Evolutionary conservation across 2,113 vertebrate genomes (phyloP), one percentile per base, ranked within the genome.

Genomic region (Callorhinus ursinus): DNA sequence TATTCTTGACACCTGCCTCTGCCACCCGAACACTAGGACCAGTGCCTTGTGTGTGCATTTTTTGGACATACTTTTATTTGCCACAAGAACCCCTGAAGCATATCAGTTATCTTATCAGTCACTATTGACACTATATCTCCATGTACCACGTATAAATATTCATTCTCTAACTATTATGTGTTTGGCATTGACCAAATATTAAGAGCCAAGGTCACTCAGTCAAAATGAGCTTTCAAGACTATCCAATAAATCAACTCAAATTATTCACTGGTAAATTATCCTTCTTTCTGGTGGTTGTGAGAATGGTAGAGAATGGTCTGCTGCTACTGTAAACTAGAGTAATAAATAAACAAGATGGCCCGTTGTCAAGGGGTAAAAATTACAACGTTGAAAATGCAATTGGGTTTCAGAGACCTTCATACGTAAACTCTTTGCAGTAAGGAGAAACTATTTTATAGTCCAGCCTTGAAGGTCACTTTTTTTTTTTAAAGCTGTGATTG

Each of bases 301-400:
- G 97, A 98, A 98, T 11, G 5, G 80, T 86, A 55, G 93, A 88
- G 96, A 98, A 97, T 81, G 94, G 96, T 97, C 91, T 90, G 95
- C 97, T 98, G 97, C 92, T 81, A 97, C 63, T 19, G 12, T 96
- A 97, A 98, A 97, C 96, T 95, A 96, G 46, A 42, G 74, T 82
- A 97, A 98, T 98, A 98, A 99, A 96, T 98, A 98, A 98, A 98
- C 69, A 55, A 98, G 97, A 98, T 97, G 96, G 98, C 96, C 86
- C 33, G 95, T 98, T 98, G 97, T 98, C 98, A 98, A 97, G 93
- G 14, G 92, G 92, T 89, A 96, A 97, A 98, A 98, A 98, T 98
- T 97, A 98, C 95, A 95, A 76, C n/a, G 24, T 26, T 94, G 88
- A 98, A 98, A 98, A 33, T 80, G 91, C 95, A 98, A 77, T 2